A percentile compares a stretch with the other conserved stretches of the same genome.
phyloP scores from a whole-genome alignment of 2,888 invertebrate species.

The Megamerina dolium region DNA sequence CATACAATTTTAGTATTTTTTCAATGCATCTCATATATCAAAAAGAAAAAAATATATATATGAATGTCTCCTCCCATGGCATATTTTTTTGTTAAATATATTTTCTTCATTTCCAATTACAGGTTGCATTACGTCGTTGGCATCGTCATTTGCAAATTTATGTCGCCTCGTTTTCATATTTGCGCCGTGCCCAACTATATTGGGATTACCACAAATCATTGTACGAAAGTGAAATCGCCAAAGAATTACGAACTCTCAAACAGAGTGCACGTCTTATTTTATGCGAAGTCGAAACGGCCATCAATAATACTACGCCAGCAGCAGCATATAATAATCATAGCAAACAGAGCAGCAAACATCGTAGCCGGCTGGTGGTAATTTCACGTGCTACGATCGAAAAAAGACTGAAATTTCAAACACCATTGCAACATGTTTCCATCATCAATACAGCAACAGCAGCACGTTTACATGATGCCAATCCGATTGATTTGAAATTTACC shows the following conservation, averaged over 20 bases:
- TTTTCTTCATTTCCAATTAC: slow-evolving; percentile 9
- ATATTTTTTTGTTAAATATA: no score
- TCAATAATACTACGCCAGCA: slow-evolving; percentile 26
- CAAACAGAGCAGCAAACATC: slow-evolving; percentile 7
- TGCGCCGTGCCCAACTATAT: slow-evolving; percentile 30
- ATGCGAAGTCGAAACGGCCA: slow-evolving; percentile 37
- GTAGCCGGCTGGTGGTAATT: slow-evolving; percentile 19
- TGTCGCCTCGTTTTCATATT: slow-evolving; percentile 36
- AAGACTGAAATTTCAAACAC: slow-evolving; percentile 27
- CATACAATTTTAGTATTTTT: no score
- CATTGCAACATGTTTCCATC: slow-evolving; percentile 15
- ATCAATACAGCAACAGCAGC: slow-evolving; percentile 10
- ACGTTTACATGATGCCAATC: slow-evolving; percentile 12
- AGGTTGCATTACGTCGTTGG: slow-evolving; percentile 34
- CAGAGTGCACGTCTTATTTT: slow-evolving; percentile 29
- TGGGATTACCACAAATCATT: slow-evolving; percentile 25
- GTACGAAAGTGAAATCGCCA: slow-evolving; percentile 22
- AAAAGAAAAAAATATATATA: no score
- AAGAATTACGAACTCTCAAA: slow-evolving; percentile 26
- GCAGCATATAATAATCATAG: background rate
- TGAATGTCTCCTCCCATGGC: no score
- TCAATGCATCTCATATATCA: no score
- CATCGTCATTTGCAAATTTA: slow-evolving; percentile 39
- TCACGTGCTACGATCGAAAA: slow-evolving; percentile 28
- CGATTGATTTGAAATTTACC: slow-evolving; percentile 30